Percentiles rank a stretch among this genome's conserved stretches.
Evolutionary conservation across 2,888 invertebrate genomes (phyloP).

Genomic region (Gari tellinella): DNA sequence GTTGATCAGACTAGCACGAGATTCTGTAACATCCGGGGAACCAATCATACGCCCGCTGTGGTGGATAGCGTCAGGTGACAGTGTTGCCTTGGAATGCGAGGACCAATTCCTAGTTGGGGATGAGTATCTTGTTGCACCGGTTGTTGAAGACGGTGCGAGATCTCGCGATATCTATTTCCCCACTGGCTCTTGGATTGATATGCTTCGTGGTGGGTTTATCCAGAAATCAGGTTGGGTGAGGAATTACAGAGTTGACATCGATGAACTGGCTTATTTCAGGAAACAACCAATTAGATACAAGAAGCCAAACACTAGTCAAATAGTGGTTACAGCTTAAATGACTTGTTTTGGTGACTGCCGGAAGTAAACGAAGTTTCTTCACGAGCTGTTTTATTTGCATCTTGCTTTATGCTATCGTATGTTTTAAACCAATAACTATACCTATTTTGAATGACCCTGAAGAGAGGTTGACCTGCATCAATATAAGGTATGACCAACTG

Average conservation of each 20-base stretch:
- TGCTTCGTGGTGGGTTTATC: conserved; percentile 21
- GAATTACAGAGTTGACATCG: conserved; percentile 62
- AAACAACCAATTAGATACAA: not conserved
- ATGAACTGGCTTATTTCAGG: conserved; percentile 72
- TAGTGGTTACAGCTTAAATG: no score
- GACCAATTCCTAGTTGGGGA: conserved; percentile 85
- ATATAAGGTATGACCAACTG: no score
- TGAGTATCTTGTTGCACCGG: conserved; percentile 81
- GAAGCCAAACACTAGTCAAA: no score
- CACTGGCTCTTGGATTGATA: conserved; percentile 68
- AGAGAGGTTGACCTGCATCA: no score
- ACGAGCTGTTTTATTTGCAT: no score
- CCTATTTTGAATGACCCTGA: no score
- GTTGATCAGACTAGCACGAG: conserved; percentile 71
- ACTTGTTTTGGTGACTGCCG: no score
- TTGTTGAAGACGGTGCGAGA: conserved; percentile 76
- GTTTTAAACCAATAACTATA: no score
- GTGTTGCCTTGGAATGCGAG: conserved; percentile 91
- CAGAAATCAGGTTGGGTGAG: conserved; percentile 66
- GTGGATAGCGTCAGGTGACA: conserved; percentile 94
- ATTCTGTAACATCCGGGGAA: conserved; percentile 82
- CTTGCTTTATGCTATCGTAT: no score
- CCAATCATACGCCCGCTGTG: conserved; percentile 97
- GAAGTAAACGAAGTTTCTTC: no score
- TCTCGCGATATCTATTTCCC: conserved; percentile 79